Evolutionary conservation across 2,113 vertebrate genomes (phyloP).

Genomic region (Perca flavescens): DNA sequence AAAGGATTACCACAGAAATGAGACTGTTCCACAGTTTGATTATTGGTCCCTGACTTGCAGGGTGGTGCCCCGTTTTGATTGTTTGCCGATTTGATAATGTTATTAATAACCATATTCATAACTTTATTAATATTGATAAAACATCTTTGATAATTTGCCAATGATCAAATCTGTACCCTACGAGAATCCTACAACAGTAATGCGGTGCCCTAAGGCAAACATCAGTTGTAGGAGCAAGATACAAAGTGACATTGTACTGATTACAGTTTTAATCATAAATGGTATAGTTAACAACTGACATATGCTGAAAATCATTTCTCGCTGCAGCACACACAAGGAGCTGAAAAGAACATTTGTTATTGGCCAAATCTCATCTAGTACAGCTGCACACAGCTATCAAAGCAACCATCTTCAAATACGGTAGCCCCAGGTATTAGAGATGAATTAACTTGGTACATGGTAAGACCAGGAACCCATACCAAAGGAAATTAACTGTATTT

Average conservation of each 20-base stretch:
- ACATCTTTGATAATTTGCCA: no score
- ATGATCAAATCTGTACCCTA: no score
- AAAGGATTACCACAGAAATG: no score
- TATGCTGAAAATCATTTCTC: slow-evolving; percentile 3
- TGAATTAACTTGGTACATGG: slow-evolving; percentile 2
- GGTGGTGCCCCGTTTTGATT: no score
- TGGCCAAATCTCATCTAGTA: not conserved
- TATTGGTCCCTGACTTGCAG: no score
- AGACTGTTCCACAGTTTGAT: no score
- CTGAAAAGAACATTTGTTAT: slow-evolving; percentile 3
- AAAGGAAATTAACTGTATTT: not conserved
- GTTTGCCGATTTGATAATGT: no score
- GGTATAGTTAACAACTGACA: not conserved
- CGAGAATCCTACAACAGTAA: no score
- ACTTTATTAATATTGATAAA: no score
- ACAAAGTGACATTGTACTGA: slow-evolving; percentile 22
- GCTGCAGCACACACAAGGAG: slow-evolving; percentile 3
- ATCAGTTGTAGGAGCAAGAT: slow-evolving; percentile 10
- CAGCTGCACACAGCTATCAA: not conserved
- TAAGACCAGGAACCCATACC: not conserved
- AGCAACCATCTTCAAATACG: not conserved
- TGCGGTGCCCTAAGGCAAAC: not conserved
- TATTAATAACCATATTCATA: no score
- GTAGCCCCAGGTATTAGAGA: not conserved
- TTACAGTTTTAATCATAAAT: slow-evolving; percentile 26